Evolutionary conservation across 2,113 vertebrate genomes (phyloP).

Genomic region (Halichoeres trimaculatus): DNA sequence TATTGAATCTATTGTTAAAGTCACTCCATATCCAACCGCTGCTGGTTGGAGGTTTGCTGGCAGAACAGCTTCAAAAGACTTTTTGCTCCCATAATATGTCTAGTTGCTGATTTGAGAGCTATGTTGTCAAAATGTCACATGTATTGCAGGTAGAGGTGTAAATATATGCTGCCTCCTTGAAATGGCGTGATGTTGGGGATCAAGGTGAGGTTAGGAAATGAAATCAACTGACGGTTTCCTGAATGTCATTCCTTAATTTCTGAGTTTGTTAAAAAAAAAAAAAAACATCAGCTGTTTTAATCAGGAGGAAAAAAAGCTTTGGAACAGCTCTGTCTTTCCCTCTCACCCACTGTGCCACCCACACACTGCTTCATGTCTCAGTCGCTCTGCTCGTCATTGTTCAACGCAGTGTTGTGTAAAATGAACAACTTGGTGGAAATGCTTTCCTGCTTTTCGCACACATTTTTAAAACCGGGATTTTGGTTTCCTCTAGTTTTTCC

Average conservation of each 20-base stretch:
- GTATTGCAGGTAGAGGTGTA: neutral
- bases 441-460: conserved; percentile 35
- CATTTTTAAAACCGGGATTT: conserved; percentile 30
- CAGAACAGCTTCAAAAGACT: conserved; percentile 21
- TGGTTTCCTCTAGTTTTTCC: conserved; percentile 4
- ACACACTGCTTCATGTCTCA: conserved; percentile 57
- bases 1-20: conserved; percentile 19
- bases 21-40: neutral
- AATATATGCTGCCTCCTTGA: neutral
- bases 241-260: conserved; percentile 7
- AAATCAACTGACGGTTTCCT: conserved; percentile 11
- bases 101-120: conserved; percentile 9
- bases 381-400: conserved; percentile 50
- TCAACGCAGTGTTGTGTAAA: conserved; percentile 60
- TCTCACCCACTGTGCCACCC: conserved; percentile 63
- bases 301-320: conserved; percentile 27
- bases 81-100: conserved; percentile 17
- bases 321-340: conserved; percentile 46
- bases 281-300: conserved; percentile 26
- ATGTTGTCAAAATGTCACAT: conserved; percentile 28
- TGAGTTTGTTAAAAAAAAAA: neutral
- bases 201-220: neutral
- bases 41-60: conserved; percentile 9
- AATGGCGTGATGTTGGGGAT: neutral
- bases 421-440: conserved; percentile 60